phyloP scores from a whole-genome alignment of 2,888 invertebrate species.

The Unio delphinus region DNA sequence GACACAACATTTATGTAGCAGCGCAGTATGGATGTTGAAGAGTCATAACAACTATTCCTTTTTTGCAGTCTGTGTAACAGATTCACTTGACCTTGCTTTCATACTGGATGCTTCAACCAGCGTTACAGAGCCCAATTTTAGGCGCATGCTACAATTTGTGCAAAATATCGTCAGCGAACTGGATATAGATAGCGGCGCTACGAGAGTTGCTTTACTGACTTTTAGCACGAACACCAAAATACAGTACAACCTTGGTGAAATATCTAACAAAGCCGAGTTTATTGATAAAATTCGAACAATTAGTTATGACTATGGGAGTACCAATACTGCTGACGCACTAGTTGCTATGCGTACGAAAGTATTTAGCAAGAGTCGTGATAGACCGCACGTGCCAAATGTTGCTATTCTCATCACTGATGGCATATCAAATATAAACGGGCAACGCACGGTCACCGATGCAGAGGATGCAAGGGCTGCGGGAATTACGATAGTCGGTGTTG shows the following conservation, averaged over 20 bases:
- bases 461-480: slow-evolving; percentile 37
- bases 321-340: slow-evolving; percentile 64
- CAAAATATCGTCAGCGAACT: background rate
- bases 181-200: slow-evolving; percentile 46
- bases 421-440: slow-evolving; percentile 61
- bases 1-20: too few relatives aligned
- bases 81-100: slow-evolving; percentile 6
- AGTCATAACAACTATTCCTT: too few relatives aligned
- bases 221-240: slow-evolving; percentile 59
- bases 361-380: slow-evolving; percentile 58
- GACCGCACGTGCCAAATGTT: slow-evolving; percentile 50
- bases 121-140: slow-evolving; percentile 6
- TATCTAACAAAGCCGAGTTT: slow-evolving; percentile 15
- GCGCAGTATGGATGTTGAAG: too few relatives aligned
- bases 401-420: slow-evolving; percentile 67
- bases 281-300: too few relatives aligned
- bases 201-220: slow-evolving; percentile 63
- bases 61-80: slow-evolving; percentile 7
- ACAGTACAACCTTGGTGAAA: slow-evolving; percentile 32
- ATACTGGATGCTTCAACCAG: slow-evolving; percentile 13
- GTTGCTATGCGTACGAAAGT: slow-evolving; percentile 50
- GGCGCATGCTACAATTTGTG: slow-evolving; percentile 1
- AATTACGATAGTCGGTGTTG: slow-evolving; percentile 54
- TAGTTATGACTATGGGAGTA: slow-evolving; percentile 41
- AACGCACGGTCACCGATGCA: slow-evolving; percentile 55